A percentile compares a stretch with the other conserved stretches of the same genome.
Evolutionary conservation across 2,113 vertebrate species (phyloP).

Genomic region (Chitala chitala): DNA sequence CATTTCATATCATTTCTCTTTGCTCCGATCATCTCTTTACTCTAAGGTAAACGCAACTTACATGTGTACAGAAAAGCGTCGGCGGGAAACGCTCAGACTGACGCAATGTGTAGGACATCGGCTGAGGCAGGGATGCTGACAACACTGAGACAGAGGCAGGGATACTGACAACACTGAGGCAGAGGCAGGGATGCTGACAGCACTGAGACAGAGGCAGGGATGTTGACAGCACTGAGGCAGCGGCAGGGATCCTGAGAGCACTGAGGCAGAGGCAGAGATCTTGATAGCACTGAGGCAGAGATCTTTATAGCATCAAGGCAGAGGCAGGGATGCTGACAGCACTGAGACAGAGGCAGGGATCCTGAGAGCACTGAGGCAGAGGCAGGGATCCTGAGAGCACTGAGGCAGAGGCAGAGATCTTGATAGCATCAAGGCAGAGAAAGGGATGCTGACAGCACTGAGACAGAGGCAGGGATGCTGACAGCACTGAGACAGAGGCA

Average conservation of each 20-base stretch:
- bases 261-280: constrained; percentile 20
- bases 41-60: too few species aligned
- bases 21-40: too few species aligned
- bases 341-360: constrained; percentile 23
- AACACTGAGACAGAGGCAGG: constrained; percentile 22
- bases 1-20: too few species aligned
- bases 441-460: constrained; percentile 3
- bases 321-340: constrained; percentile 19
- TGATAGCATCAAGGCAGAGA: constrained; percentile 24
- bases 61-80: too few species aligned
- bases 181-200: constrained; percentile 20
- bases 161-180: constrained; percentile 2
- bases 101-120: constrained; percentile 33
- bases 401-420: constrained; percentile 19
- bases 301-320: too few species aligned
- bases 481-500: constrained; percentile 22
- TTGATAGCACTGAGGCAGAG: too few species aligned
- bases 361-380: constrained; percentile 17
- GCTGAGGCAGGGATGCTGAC: constrained; percentile 20
- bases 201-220: constrained; percentile 23
- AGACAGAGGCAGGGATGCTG: constrained; percentile 22
- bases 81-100: background rate
- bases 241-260: constrained; percentile 14
- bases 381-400: constrained; percentile 13
- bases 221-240: constrained; percentile 14